Evolutionary conservation across 2,797 vertebrate genomes (phyloP).

Genomic region (Pangasius larnaudii): DNA sequence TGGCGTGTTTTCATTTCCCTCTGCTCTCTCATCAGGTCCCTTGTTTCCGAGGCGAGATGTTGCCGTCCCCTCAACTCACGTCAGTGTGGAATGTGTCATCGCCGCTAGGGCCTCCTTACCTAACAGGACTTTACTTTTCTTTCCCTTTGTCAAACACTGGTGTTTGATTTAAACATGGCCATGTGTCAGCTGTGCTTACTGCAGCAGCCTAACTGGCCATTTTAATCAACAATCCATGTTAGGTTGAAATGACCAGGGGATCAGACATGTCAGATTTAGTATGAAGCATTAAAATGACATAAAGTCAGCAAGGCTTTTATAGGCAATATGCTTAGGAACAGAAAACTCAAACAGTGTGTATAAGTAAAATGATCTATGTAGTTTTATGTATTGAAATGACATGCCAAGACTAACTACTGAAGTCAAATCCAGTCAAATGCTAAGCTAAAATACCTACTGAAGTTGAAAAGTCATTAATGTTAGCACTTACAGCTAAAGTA

Average conservation of each 20-base stretch:
- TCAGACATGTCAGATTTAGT: constrained; percentile 19
- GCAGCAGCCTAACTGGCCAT: constrained; percentile 15
- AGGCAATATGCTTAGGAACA: not conserved
- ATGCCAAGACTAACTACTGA: not conserved
- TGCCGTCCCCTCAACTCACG: constrained; percentile 30
- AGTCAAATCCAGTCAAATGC: not conserved
- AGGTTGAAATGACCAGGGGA: constrained; percentile 23
- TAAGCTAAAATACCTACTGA: not conserved
- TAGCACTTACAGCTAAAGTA: not conserved
- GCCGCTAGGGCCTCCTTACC: constrained; percentile 27
- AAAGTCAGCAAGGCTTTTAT: not conserved
- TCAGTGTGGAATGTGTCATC: constrained; percentile 17
- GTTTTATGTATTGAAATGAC: not conserved
- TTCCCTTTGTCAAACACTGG: constrained; percentile 31
- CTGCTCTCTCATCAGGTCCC: constrained; percentile 30
- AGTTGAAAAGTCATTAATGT: not conserved
- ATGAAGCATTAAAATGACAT: constrained; percentile 23
- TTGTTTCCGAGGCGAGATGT: constrained; percentile 33
- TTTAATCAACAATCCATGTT: constrained; percentile 47
- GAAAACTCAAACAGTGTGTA: constrained; percentile 1
- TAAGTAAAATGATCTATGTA: not conserved
- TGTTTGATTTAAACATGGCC: constrained; percentile 39
- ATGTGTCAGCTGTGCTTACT: constrained; percentile 45
- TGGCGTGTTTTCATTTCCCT: constrained; percentile 8
- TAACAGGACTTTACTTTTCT: constrained; percentile 44